Evolutionary conservation across 2,113 vertebrate genomes (phyloP).

Genomic region (Isurus oxyrinchus): DNA sequence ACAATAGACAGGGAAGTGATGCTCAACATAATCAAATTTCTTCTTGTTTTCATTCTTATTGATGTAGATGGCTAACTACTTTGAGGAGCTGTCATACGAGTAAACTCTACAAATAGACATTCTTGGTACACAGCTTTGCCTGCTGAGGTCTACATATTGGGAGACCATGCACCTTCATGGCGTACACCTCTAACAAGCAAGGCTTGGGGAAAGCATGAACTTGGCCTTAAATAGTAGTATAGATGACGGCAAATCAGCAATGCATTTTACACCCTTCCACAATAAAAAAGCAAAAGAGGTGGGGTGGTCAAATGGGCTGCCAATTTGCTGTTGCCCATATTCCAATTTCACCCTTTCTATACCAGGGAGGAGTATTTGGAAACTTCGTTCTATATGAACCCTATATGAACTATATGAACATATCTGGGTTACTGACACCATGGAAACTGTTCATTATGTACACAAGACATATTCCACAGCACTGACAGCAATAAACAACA

Average conservation of each 20-base stretch:
- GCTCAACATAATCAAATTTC: background rate
- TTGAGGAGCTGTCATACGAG: background rate
- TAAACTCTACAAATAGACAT: background rate
- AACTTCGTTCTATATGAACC: background rate
- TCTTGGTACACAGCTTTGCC: background rate
- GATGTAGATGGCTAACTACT: background rate
- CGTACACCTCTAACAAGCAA: background rate
- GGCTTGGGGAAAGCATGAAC: background rate
- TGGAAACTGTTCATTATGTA: background rate
- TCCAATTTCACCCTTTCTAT: background rate
- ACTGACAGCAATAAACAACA: background rate
- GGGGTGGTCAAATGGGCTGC: background rate
- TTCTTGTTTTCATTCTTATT: background rate
- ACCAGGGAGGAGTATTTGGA: background rate
- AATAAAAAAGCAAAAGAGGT: background rate
- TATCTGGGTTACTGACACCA: background rate
- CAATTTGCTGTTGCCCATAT: background rate
- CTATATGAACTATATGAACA: background rate
- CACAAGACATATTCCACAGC: background rate
- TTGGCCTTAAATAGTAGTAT: background rate
- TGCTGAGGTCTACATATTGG: background rate
- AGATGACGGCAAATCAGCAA: background rate
- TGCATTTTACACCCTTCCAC: background rate
- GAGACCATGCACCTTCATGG: background rate
- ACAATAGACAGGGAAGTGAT: background rate